A percentile compares a stretch with the other conserved stretches of the same genome.
Evolutionary conservation across 2,113 vertebrate genomes (phyloP).

Genomic region (Typhlomys cinereus): DNA sequence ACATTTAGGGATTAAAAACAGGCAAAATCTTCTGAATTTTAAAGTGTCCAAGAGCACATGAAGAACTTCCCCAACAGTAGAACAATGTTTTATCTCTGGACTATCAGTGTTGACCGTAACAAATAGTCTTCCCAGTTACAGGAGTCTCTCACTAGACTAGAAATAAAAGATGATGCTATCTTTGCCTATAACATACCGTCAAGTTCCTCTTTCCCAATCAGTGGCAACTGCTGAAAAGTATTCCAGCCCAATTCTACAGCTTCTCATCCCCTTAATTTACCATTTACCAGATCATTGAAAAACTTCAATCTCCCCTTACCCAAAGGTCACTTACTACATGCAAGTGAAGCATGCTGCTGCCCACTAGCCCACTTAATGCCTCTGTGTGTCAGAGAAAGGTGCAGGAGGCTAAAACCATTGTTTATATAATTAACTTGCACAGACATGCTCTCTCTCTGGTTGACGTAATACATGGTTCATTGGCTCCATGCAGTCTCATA

Average conservation of each 20-base stretch:
- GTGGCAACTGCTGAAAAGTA: background rate
- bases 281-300: background rate
- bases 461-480: background rate
- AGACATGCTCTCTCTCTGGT: background rate
- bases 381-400: background rate
- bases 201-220: background rate
- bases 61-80: conserved; percentile 7
- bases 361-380: background rate
- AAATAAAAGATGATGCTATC: background rate
- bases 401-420: background rate
- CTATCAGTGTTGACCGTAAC: background rate
- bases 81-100: background rate
- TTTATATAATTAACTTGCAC: background rate
- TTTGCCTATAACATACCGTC: background rate
- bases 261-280: background rate
- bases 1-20: conserved; percentile 31
- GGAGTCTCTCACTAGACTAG: background rate
- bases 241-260: background rate
- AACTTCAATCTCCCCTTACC: background rate
- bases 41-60: conserved; percentile 13
- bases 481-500: background rate
- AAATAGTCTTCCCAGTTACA: background rate
- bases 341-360: background rate
- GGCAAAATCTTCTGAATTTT: background rate
- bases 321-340: background rate